phyloP scores from a whole-genome alignment of 2,888 invertebrate genomes.

The Apotomis betuletana region DNA sequence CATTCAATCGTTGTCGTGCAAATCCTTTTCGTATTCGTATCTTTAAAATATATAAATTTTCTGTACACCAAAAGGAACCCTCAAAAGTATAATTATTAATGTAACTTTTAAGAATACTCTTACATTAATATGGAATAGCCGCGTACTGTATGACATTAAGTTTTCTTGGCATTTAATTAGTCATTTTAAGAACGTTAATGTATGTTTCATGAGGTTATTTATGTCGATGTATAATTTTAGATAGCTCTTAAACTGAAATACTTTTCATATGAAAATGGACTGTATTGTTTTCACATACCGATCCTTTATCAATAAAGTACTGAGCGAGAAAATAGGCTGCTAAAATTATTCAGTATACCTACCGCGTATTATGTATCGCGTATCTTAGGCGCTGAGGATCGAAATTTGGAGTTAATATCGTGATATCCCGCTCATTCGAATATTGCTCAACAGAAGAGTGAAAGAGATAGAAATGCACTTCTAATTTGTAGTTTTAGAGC shows the following conservation, averaged over 20 bases:
- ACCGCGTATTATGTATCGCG: no score
- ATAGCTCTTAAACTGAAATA: background rate
- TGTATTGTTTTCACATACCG: background rate
- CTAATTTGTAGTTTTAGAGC: no score
- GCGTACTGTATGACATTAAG: conserved; percentile 34
- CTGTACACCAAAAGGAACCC: conserved; percentile 11
- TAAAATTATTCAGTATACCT: background rate
- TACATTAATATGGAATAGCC: conserved; percentile 66
- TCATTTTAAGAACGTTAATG: conserved; percentile 33
- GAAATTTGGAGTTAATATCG: no score
- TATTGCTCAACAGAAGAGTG: no score
- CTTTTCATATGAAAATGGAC: conserved; percentile 1
- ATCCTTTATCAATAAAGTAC: background rate
- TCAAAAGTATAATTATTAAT: conserved; percentile 33
- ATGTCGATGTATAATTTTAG: conserved; percentile 11
- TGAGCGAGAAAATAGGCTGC: background rate
- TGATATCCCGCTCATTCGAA: no score
- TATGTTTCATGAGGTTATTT: conserved; percentile 21
- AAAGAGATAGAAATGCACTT: no score
- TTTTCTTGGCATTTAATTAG: conserved; percentile 35
- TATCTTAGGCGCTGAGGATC: no score
- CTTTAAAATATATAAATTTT: no score
- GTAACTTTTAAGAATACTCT: conserved; percentile 51
- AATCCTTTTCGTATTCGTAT: no score
- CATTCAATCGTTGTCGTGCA: no score